Evolutionary conservation across 30 jellyfish, hydroid and myxozoan genomes (phyloP).

Genomic region (Aurelia sp.): DNA sequence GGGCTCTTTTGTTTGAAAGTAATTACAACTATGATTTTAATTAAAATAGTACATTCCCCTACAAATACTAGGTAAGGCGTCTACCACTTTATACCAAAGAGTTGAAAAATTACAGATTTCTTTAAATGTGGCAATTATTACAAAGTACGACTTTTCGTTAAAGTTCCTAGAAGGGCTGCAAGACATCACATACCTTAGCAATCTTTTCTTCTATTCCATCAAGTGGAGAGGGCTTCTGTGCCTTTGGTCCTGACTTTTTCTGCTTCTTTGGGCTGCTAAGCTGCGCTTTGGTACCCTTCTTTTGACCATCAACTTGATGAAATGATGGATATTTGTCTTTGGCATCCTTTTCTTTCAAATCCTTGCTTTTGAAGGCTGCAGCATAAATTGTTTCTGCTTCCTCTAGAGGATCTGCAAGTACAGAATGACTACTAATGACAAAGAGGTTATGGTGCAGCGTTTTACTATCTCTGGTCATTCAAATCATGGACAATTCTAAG

Average conservation of each 20-base stretch:
- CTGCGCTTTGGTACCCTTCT: slow-evolving; percentile 18
- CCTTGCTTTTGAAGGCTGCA: slow-evolving; percentile 68
- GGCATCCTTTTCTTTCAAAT: slow-evolving; percentile 18
- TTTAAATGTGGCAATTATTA: too few species aligned
- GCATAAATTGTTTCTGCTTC: slow-evolving; percentile 69
- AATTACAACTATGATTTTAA: too few species aligned
- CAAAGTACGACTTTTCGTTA: too few species aligned
- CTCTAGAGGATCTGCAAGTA: slow-evolving; percentile 77
- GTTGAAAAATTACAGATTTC: too few species aligned
- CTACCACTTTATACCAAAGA: too few species aligned
- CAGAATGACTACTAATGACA: background rate
- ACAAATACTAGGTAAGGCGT: too few species aligned
- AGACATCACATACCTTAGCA: slow-evolving; percentile 27
- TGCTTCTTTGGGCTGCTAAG: slow-evolving; percentile 47
- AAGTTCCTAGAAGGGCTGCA: too few species aligned
- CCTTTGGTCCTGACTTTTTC: slow-evolving; percentile 41
- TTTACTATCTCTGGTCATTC: background rate
- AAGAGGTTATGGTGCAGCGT: too few species aligned
- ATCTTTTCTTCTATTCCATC: slow-evolving; percentile 44
- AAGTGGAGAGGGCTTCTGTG: slow-evolving; percentile 53
- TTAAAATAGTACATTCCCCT: too few species aligned
- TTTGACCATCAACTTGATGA: slow-evolving; percentile 44
- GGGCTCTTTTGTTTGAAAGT: too few species aligned
- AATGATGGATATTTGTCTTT: slow-evolving; percentile 79
- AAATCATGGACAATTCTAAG: background rate